Conservation (phyloP, 2,888 invertebrate genomes). For the Lottia gigantea region DNA sequence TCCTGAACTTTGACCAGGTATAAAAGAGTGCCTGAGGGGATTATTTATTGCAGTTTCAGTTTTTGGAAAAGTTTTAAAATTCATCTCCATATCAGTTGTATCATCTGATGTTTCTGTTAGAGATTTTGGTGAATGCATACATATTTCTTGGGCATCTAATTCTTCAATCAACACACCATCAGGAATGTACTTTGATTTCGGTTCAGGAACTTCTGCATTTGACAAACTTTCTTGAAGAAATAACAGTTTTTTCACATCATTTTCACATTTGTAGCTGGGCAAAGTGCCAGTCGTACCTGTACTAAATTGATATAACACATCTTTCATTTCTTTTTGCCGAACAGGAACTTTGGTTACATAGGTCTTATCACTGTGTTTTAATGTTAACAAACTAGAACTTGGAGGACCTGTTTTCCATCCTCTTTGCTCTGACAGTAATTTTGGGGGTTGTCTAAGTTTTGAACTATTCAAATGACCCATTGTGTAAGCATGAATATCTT, state of each 20-base stretch:
- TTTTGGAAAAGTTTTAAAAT: neutral
- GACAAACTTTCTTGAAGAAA: conserved; percentile 9
- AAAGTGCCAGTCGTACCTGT: conserved; percentile 57
- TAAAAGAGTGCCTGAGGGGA: conserved; percentile 45
- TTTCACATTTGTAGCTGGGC: conserved; percentile 31
- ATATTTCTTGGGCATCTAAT: conserved; percentile 48
- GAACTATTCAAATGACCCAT: conserved; percentile 64
- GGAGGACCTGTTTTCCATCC: conserved; percentile 23
- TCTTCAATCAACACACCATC: conserved; percentile 60
- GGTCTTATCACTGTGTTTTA: neutral
- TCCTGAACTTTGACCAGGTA: conserved; percentile 53
- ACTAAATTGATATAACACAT: conserved; percentile 57
- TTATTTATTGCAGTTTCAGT: neutral
- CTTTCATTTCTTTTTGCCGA: conserved; percentile 44
- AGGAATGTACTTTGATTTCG: conserved; percentile 33
- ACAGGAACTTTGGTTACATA: neutral
- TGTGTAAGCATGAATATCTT: conserved; percentile 58
- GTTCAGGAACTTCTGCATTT: neutral
- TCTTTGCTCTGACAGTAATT: conserved; percentile 44
- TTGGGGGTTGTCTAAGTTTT: conserved; percentile 41
- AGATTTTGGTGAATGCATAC: conserved; percentile 39
- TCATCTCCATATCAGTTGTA: neutral
- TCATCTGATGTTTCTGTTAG: conserved; percentile 2
- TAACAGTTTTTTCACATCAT: neutral
- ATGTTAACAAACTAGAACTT: neutral